These are phyloP conservation scores for Hydrolagus colliei DNA, from an alignment of 2,797 vertebrate species.

Conservation along the genomic window DNA sequence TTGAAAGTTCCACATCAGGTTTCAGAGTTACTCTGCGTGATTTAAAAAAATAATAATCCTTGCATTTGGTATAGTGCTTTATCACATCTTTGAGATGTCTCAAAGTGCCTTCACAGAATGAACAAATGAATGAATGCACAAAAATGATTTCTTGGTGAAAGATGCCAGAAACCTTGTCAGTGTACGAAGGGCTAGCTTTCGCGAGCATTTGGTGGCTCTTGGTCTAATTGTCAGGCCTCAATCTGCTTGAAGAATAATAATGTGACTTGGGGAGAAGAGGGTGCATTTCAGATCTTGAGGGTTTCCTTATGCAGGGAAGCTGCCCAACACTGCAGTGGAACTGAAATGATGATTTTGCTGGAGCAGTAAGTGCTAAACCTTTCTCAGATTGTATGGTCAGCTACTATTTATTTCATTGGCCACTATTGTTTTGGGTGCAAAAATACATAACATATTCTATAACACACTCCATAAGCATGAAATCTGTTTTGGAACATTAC, in stretches of 20 bases:
- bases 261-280: neutral
- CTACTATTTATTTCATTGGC: neutral
- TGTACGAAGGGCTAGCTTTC: neutral
- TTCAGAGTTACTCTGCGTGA: neutral
- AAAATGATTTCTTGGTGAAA: neutral
- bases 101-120: no score
- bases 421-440: neutral
- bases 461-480: no score
- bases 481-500: no score
- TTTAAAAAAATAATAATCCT: neutral
- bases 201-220: neutral
- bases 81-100: no score
- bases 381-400: neutral
- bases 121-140: neutral
- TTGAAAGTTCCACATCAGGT: neutral
- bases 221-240: neutral
- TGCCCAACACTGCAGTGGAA: conserved; percentile 1
- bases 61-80: no score
- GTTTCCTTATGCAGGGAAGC: neutral
- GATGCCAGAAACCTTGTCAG: neutral
- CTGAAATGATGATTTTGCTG: neutral
- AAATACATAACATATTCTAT: no score
- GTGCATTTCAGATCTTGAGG: no score
- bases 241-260: neutral
- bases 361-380: neutral